Percentiles rank a stretch among this genome's conserved stretches.
These are phyloP conservation scores for Centruroides vittatus DNA, from an alignment of 1,140 invertebrate genomes.

Conservation along the genomic window DNA sequence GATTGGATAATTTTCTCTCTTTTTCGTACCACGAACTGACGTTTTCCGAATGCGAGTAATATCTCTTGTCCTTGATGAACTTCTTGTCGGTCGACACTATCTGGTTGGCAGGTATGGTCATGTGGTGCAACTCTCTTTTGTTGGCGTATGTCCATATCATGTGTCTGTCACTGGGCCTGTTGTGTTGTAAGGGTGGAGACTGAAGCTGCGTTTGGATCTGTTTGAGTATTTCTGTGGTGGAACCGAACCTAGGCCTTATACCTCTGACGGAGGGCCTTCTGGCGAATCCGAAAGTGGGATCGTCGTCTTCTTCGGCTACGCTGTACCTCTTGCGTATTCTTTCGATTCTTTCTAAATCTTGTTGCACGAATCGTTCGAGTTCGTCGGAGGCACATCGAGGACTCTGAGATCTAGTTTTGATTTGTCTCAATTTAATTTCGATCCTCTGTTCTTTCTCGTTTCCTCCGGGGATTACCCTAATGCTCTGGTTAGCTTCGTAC, in stretches of 20 bases:
- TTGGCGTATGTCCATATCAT: background rate
- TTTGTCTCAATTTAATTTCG: background rate
- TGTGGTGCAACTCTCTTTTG: background rate
- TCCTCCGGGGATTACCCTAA: background rate
- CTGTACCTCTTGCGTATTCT: conserved; percentile 56
- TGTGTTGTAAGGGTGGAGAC: conserved; percentile 1
- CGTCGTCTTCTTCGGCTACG: conserved; percentile 39
- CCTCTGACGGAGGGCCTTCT: conserved; percentile 67
- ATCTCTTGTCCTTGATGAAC: too few species aligned
- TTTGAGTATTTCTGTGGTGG: conserved; percentile 62
- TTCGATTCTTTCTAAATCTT: conserved; percentile 62
- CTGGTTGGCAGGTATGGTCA: too few species aligned
- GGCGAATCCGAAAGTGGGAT: conserved; percentile 74
- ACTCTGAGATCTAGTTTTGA: background rate
- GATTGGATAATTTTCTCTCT: background rate
- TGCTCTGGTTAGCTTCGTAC: background rate
- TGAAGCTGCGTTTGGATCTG: conserved; percentile 51
- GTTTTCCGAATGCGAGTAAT: too few species aligned
- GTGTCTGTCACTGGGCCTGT: background rate
- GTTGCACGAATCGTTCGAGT: conserved; percentile 64
- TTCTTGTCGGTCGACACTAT: too few species aligned
- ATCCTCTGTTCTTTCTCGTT: background rate
- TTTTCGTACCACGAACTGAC: background rate
- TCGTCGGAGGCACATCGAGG: conserved; percentile 43
- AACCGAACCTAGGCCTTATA: conserved; percentile 53